Evolutionary conservation across 2,888 invertebrate species (phyloP).

Genomic region (Portevinia maculata): DNA sequence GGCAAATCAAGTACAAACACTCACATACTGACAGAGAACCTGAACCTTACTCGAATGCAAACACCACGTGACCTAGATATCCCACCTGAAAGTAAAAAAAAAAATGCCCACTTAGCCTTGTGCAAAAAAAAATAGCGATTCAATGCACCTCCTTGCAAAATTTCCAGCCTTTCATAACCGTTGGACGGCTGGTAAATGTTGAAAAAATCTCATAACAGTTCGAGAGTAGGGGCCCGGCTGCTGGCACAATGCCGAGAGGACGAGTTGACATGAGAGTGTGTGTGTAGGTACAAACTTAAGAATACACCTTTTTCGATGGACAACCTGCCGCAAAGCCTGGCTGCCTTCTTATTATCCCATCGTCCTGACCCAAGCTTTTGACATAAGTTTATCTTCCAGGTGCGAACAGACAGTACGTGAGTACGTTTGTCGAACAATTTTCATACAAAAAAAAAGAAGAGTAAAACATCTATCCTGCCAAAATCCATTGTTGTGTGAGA

Average conservation of each 20-base stretch:
- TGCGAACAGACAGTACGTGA: slow-evolving; percentile 15
- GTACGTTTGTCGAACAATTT: neutral
- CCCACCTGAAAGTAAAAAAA: slow-evolving; percentile 2
- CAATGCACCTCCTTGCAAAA: neutral
- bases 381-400: slow-evolving; percentile 41
- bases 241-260: slow-evolving; percentile 1
- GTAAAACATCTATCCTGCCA: slow-evolving; percentile 1
- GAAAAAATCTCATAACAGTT: slow-evolving; percentile 55
- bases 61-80: slow-evolving; percentile 8
- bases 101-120: slow-evolving; percentile 6
- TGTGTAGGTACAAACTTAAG: neutral
- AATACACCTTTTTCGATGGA: slow-evolving; percentile 1
- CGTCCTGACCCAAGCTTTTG: slow-evolving; percentile 9
- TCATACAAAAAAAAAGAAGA: too few species aligned
- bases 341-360: neutral
- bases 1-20: slow-evolving; percentile 3
- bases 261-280: slow-evolving; percentile 2
- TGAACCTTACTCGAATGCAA: slow-evolving; percentile 15
- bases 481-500: slow-evolving; percentile 1
- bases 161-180: neutral
- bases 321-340: neutral
- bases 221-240: slow-evolving; percentile 2
- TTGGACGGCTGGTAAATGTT: slow-evolving; percentile 8
- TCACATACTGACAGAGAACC: slow-evolving; percentile 7
- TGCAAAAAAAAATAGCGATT: neutral